These are phyloP conservation scores for Allobates femoralis DNA, from an alignment of 2,797 vertebrate species.

Conservation along the genomic window DNA sequence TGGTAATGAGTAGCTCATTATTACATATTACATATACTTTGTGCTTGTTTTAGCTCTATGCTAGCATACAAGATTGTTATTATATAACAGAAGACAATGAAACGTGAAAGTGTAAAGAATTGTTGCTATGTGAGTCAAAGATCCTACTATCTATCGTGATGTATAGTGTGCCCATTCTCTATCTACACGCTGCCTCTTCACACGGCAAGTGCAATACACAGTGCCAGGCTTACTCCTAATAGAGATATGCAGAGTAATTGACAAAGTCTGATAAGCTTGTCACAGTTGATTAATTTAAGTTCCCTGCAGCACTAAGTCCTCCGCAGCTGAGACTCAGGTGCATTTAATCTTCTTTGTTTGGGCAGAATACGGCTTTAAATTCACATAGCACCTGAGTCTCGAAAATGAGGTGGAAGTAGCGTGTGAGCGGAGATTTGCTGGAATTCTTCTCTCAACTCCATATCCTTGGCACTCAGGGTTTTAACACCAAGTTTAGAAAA, in stretches of 20 bases:
- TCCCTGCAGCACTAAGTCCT: constrained; percentile 42
- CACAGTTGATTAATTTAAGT: constrained; percentile 60
- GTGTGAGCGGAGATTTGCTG: constrained; percentile 10
- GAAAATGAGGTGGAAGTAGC: background rate
- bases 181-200: background rate
- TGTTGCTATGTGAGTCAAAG: background rate
- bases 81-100: background rate
- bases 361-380: constrained; percentile 38
- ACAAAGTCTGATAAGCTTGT: constrained; percentile 60
- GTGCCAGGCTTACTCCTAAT: constrained; percentile 5
- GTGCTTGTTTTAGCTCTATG: background rate
- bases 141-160: background rate
- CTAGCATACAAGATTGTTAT: background rate
- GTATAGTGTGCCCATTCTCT: background rate
- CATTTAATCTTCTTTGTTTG: constrained; percentile 21
- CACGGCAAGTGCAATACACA: background rate
- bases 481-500: rapidly evolving
- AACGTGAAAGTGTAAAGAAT: background rate
- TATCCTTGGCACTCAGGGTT: background rate
- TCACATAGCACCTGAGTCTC: constrained; percentile 33
- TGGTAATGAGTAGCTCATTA: background rate
- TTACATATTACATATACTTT: background rate
- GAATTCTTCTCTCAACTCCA: constrained; percentile 21
- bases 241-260: constrained; percentile 56
- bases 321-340: constrained; percentile 43